Evolutionary conservation across 2,888 invertebrate genomes (phyloP).

Genomic region (Sphaeridia pumilis): DNA sequence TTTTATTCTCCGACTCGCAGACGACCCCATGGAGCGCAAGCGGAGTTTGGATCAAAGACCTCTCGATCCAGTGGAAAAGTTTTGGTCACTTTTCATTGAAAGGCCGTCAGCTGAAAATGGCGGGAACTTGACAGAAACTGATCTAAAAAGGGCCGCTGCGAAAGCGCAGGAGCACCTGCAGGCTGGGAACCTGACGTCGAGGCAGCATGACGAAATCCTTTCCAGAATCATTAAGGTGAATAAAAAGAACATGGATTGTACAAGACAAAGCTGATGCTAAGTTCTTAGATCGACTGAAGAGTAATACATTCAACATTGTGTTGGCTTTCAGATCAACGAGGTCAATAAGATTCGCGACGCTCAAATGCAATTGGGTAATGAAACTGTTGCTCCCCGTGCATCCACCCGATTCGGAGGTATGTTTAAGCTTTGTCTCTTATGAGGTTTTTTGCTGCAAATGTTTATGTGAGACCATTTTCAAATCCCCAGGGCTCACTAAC

Average conservation of each 20-base stretch:
- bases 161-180: conserved; percentile 28
- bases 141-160: conserved; percentile 20
- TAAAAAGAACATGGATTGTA: no score
- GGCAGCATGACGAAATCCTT: no score
- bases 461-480: no score
- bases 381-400: conserved; percentile 8
- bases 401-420: no score
- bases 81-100: conserved; percentile 26
- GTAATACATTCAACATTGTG: no score
- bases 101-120: conserved; percentile 17
- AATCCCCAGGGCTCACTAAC: no score
- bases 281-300: no score
- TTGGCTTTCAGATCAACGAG: conserved; percentile 57
- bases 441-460: no score
- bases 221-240: no score
- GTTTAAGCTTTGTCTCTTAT: no score
- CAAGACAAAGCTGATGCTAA: no score
- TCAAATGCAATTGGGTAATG: conserved; percentile 38
- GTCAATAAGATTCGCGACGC: conserved; percentile 62
- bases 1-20: conserved; percentile 13
- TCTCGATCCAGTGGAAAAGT: conserved; percentile 31
- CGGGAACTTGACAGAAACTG: conserved; percentile 14
- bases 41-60: conserved; percentile 29
- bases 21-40: conserved; percentile 33
- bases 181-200: conserved; percentile 20